phyloP scores from a whole-genome alignment of 2,797 vertebrate genomes.

The Argyrosomus regius region DNA sequence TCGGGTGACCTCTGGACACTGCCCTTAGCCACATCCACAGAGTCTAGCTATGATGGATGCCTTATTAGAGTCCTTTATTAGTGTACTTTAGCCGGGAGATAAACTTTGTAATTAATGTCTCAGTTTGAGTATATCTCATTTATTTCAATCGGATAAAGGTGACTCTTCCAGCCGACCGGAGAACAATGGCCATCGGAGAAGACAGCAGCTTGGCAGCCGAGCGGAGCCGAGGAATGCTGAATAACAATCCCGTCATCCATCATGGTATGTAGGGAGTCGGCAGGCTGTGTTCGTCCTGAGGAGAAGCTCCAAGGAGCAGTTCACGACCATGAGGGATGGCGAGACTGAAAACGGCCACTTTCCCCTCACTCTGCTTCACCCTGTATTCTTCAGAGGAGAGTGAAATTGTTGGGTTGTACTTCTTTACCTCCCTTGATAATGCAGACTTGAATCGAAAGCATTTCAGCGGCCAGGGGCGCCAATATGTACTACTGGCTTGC shows the following conservation, averaged over 20 bases:
- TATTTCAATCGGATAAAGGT: constrained; percentile 91
- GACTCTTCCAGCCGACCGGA: constrained; percentile 88
- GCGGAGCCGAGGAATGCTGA: constrained; percentile 84
- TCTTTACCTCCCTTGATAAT: constrained; percentile 19
- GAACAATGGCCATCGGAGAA: constrained; percentile 87
- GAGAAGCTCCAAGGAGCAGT: constrained; percentile 78
- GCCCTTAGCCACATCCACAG: constrained; percentile 80
- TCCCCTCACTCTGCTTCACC: constrained; percentile 28
- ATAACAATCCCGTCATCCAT: constrained; percentile 89
- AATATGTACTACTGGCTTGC: constrained; percentile 48
- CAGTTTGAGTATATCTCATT: constrained; percentile 90
- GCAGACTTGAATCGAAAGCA: constrained; percentile 43
- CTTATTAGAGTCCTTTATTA: constrained; percentile 89
- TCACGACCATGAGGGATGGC: constrained; percentile 69
- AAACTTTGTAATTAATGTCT: constrained; percentile 92
- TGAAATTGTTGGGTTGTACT: constrained; percentile 28
- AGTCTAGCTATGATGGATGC: constrained; percentile 88
- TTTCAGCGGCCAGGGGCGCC: constrained; percentile 37
- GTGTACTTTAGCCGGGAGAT: constrained; percentile 89
- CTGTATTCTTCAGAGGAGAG: constrained; percentile 36
- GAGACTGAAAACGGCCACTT: constrained; percentile 59
- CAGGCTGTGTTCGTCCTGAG: constrained; percentile 77
- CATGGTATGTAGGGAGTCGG: constrained; percentile 82
- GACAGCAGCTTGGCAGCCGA: constrained; percentile 85
- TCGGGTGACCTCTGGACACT: constrained; percentile 81